phyloP scores from a whole-genome alignment of 2,113 vertebrate species.

The Callithrix jacchus region DNA sequence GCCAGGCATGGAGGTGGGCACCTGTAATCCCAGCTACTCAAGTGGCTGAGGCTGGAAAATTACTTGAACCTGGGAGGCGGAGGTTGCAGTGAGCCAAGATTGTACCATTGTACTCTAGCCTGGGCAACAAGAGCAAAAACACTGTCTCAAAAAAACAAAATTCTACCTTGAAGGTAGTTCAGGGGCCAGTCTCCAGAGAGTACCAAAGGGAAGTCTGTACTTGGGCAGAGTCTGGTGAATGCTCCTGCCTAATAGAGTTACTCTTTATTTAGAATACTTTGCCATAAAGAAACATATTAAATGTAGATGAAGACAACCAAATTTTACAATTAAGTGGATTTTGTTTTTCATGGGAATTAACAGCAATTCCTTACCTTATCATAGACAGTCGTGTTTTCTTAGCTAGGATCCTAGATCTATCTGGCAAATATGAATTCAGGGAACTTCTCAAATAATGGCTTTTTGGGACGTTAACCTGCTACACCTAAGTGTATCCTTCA shows the following conservation, averaged over 20 bases:
- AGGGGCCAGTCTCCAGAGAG: not conserved
- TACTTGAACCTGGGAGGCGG: too few species aligned
- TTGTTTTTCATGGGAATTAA: constrained; percentile 48
- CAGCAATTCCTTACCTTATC: constrained; percentile 36
- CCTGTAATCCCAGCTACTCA: too few species aligned
- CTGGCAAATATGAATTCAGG: constrained; percentile 52
- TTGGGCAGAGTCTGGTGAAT: not conserved
- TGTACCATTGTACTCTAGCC: too few species aligned
- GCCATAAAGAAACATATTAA: constrained; percentile 5
- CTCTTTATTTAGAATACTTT: not conserved
- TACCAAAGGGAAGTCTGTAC: not conserved
- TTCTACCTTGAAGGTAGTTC: too few species aligned
- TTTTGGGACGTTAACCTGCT: not conserved
- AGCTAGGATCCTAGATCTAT: constrained; percentile 13
- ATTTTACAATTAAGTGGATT: constrained; percentile 25
- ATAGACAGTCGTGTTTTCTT: not conserved
- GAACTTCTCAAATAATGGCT: constrained; percentile 25
- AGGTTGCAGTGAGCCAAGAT: too few species aligned
- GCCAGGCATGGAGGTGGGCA: too few species aligned
- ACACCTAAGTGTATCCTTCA: not conserved
- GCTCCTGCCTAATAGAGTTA: not conserved
- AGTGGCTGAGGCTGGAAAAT: too few species aligned
- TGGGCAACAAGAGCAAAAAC: too few species aligned
- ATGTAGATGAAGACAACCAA: not conserved
- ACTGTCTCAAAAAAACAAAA: too few species aligned